Conservation (phyloP, 2,888 invertebrate species). For the Gortyna flavago region DNA sequence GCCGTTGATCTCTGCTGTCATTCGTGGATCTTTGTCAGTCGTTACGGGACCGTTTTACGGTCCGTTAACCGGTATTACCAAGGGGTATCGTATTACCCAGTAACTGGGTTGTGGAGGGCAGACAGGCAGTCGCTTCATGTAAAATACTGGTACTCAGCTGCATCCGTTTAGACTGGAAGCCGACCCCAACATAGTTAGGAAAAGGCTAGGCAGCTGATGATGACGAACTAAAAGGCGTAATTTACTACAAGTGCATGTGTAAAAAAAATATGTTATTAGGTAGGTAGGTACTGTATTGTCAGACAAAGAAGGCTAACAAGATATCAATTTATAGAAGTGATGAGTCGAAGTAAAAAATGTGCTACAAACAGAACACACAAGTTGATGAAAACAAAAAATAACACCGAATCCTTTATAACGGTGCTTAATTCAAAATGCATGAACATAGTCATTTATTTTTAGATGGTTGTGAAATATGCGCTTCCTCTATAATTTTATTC, state of each 20-base stretch:
- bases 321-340: slow-evolving; percentile 55
- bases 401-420: slow-evolving; percentile 6
- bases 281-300: slow-evolving; percentile 12
- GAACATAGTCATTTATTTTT: slow-evolving; percentile 4
- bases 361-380: slow-evolving; percentile 27
- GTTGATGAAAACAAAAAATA: slow-evolving; percentile 31
- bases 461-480: background rate
- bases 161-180: no score
- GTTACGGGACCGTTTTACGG: no score
- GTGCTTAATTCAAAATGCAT: slow-evolving; percentile 15
- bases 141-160: no score
- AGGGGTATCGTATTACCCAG: no score
- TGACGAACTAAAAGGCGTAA: no score
- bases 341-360: slow-evolving; percentile 53
- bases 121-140: no score
- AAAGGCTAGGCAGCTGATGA: no score
- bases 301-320: slow-evolving; percentile 57
- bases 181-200: no score
- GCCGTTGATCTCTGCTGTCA: no score
- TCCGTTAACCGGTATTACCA: no score
- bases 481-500: slow-evolving; percentile 2
- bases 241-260: slow-evolving; percentile 32
- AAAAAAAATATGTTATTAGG: slow-evolving; percentile 33
- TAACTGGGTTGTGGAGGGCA: no score
- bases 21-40: no score